A percentile compares a stretch with the other conserved stretches of the same genome.
Conservation (phyloP, 2,888 invertebrate species). For the Schizaphis graminum region DNA sequence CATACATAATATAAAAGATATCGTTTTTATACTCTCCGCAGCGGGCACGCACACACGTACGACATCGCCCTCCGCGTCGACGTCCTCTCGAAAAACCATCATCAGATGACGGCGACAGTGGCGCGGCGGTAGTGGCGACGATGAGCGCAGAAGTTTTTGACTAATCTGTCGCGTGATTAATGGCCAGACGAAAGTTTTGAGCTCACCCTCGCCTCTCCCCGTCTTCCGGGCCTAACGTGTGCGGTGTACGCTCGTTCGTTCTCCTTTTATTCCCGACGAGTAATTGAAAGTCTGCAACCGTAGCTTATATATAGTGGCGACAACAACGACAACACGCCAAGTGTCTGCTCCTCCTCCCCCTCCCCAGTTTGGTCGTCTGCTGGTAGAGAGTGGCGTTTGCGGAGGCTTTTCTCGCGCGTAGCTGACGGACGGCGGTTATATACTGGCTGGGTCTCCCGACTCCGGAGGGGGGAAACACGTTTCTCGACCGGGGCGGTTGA, state of each 20-base stretch:
- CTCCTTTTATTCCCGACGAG: slow-evolving; percentile 47
- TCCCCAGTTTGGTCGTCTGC: neutral
- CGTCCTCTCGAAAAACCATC: slow-evolving; percentile 35
- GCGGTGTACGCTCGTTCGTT: neutral
- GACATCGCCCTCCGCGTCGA: neutral
- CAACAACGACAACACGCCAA: slow-evolving; percentile 25
- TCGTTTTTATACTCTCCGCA: slow-evolving; percentile 46
- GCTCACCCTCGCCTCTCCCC: neutral
- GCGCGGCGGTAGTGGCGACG: neutral
- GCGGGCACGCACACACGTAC: neutral
- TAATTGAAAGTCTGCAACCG: slow-evolving; percentile 59
- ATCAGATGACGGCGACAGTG: neutral
- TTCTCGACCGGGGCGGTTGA: slow-evolving; percentile 38
- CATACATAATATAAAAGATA: slow-evolving; percentile 24
- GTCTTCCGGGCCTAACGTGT: neutral
- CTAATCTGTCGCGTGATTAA: slow-evolving; percentile 66
- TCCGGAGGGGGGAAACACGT: slow-evolving; percentile 36
- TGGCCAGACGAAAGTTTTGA: slow-evolving; percentile 60
- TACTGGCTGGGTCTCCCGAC: neutral
- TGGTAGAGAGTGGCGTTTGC: slow-evolving; percentile 3
- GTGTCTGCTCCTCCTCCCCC: neutral
- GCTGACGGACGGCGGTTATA: neutral
- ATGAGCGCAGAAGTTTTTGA: slow-evolving; percentile 62
- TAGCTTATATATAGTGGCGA: neutral
- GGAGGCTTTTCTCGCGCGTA: slow-evolving; percentile 3